Evolutionary conservation across 2,797 vertebrate genomes (phyloP).

Genomic region (Cossypha polioptera): DNA sequence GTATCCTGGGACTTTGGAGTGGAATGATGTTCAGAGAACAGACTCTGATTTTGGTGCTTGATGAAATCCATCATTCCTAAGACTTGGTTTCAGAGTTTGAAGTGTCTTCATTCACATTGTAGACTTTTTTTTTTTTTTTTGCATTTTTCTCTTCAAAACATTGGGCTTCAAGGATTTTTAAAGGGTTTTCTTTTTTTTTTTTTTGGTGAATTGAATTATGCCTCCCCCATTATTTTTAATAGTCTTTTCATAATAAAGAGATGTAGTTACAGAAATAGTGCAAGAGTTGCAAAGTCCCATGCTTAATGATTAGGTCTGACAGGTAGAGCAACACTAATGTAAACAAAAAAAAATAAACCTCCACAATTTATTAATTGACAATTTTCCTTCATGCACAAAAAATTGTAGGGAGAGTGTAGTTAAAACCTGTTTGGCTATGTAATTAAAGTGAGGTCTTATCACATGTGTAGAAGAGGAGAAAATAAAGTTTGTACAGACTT

Average conservation of each 20-base stretch:
- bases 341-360: rapidly evolving
- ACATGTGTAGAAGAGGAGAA: background rate
- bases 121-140: background rate
- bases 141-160: background rate
- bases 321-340: background rate
- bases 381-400: background rate
- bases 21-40: background rate
- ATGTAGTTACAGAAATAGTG: background rate
- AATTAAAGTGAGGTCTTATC: background rate
- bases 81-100: background rate
- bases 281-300: background rate
- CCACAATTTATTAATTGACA: background rate
- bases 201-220: background rate
- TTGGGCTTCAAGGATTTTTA: background rate
- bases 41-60: background rate
- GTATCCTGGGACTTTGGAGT: background rate
- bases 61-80: background rate
- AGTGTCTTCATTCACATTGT: background rate
- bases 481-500: background rate
- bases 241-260: background rate
- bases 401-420: background rate
- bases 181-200: background rate
- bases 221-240: background rate
- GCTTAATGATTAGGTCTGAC: background rate
- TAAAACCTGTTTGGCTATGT: background rate